phyloP scores from a whole-genome alignment of 2,797 vertebrate genomes.

The Oryzias sinensis region DNA sequence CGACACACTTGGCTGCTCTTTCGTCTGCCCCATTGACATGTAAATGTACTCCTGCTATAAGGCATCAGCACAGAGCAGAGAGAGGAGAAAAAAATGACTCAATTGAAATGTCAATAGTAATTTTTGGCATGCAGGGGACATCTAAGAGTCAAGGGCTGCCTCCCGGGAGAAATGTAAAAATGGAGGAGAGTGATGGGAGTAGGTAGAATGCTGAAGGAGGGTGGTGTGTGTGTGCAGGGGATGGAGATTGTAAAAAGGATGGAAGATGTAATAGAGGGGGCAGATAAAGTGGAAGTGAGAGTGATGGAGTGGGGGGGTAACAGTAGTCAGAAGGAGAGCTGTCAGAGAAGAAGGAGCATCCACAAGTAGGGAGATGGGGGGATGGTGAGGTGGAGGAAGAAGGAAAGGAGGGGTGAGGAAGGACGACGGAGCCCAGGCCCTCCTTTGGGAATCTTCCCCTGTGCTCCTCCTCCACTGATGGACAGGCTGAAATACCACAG shows the following conservation, averaged over 20 bases:
- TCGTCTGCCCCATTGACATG: slow-evolving; percentile 85
- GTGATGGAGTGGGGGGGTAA: slow-evolving; percentile 64
- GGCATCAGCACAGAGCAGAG: slow-evolving; percentile 78
- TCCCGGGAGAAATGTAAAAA: slow-evolving; percentile 68
- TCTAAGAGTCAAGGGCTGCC: slow-evolving; percentile 76
- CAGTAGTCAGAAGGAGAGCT: slow-evolving; percentile 70
- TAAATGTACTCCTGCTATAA: slow-evolving; percentile 79
- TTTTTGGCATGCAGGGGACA: slow-evolving; percentile 85
- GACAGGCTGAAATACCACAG: slow-evolving; percentile 75
- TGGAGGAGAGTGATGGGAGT: slow-evolving; percentile 49
- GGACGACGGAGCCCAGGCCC: slow-evolving; percentile 25
- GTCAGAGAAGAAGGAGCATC: slow-evolving; percentile 56
- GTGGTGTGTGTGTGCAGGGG: slow-evolving; percentile 13
- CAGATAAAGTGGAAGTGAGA: slow-evolving; percentile 60
- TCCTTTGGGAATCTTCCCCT: slow-evolving; percentile 69
- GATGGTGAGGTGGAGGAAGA: not conserved
- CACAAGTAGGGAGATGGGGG: slow-evolving; percentile 1
- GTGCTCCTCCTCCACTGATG: slow-evolving; percentile 54
- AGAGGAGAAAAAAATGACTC: slow-evolving; percentile 69
- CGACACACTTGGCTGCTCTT: slow-evolving; percentile 54
- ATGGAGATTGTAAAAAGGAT: slow-evolving; percentile 39
- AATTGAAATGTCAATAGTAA: slow-evolving; percentile 96
- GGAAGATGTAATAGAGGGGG: slow-evolving; percentile 57
- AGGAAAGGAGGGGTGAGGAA: slow-evolving; percentile 18
- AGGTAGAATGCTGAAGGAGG: slow-evolving; percentile 41